A percentile compares a stretch with the other conserved stretches of the same genome.
These are phyloP conservation scores for Malurus leucopterus DNA, from an alignment of 2,797 vertebrate genomes.

Conservation along the genomic window DNA sequence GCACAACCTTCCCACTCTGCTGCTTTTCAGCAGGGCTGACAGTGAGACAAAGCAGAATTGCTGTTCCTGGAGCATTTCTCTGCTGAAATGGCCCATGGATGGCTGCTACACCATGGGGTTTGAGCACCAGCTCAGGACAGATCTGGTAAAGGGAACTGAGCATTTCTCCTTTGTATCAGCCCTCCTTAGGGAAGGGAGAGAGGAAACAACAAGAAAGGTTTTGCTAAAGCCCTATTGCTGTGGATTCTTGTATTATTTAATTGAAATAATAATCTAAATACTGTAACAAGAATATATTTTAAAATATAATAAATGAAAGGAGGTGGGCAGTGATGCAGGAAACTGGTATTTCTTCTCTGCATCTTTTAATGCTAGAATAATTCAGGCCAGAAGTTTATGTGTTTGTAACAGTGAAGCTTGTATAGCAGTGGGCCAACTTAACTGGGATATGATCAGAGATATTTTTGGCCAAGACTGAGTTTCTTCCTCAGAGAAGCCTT, in stretches of 20 bases:
- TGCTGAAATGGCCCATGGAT: neutral
- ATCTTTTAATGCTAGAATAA: neutral
- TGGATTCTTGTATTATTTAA: neutral
- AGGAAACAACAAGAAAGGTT: accelerated
- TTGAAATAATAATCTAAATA: neutral
- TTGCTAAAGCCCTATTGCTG: neutral
- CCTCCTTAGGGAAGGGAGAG: neutral
- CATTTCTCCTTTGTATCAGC: neutral
- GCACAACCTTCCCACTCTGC: slow-evolving; percentile 2
- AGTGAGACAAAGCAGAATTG: neutral
- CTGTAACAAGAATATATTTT: neutral
- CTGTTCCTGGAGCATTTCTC: neutral
- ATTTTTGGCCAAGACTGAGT: neutral
- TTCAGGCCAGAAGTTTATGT: neutral
- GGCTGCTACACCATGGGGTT: accelerated
- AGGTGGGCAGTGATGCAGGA: neutral
- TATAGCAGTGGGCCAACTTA: neutral
- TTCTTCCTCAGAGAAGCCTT: neutral
- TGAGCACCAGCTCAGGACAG: neutral
- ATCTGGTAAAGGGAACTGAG: neutral
- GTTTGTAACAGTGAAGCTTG: neutral
- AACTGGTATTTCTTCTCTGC: neutral
- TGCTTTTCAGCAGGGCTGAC: neutral
- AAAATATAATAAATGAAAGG: neutral
- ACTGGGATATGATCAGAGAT: neutral